Percentiles rank a stretch among this genome's conserved stretches.
These are phyloP conservation scores for Diarsia dahlii DNA, from an alignment of 2,888 invertebrate species.

Conservation along the genomic window DNA sequence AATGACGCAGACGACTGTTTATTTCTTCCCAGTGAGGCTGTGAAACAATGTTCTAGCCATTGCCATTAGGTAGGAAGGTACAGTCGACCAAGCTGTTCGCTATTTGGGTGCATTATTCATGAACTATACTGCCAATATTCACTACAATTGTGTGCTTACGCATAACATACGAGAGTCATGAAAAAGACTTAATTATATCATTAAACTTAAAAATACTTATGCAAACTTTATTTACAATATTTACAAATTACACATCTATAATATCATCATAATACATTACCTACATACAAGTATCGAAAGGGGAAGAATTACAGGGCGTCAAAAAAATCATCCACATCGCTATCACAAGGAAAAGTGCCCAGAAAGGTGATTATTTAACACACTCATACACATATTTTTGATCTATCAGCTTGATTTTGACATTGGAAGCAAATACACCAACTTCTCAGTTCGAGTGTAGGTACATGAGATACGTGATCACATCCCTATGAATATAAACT, in stretches of 20 bases:
- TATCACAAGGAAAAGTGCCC: too few relatives aligned
- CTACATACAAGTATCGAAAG: too few relatives aligned
- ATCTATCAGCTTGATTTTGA: not conserved
- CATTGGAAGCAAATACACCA: not conserved
- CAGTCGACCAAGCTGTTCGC: not conserved
- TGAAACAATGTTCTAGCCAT: constrained; percentile 55
- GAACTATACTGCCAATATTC: not conserved
- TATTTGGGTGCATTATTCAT: not conserved
- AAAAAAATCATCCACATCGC: too few relatives aligned
- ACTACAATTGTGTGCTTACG: not conserved
- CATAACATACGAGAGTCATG: not conserved
- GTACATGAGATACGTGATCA: constrained; percentile 62
- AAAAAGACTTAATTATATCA: too few relatives aligned
- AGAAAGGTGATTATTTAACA: not conserved
- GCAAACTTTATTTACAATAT: too few relatives aligned
- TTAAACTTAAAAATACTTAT: too few relatives aligned
- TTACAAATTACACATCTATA: too few relatives aligned
- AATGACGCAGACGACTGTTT: constrained; percentile 48
- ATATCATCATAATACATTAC: too few relatives aligned
- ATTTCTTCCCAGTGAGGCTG: constrained; percentile 46
- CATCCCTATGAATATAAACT: constrained; percentile 59
- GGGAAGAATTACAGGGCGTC: too few relatives aligned
- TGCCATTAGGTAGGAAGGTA: constrained; percentile 41
- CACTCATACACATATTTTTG: not conserved
- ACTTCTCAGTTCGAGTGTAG: constrained; percentile 8